These are phyloP conservation scores for Drosophila obscura DNA, from an alignment of 1,140 invertebrate species.

Conservation along the genomic window DNA sequence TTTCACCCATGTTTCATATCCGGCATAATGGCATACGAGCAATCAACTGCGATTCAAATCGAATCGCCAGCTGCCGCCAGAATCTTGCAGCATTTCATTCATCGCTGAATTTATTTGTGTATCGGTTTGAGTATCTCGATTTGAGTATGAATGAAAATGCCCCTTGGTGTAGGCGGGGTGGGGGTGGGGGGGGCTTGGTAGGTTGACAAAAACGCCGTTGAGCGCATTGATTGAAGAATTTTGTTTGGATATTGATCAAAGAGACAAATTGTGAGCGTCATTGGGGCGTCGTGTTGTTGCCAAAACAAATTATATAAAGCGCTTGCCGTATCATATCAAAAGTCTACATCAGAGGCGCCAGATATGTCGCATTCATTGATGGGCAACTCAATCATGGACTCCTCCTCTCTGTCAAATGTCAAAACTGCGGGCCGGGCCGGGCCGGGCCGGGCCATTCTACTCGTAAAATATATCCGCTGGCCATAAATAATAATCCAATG, in stretches of 20 bases:
- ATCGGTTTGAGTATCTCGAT: conserved; percentile 8
- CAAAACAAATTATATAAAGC: conserved; percentile 48
- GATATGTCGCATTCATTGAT: conserved; percentile 26
- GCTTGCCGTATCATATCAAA: background rate
- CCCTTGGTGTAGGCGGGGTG: background rate
- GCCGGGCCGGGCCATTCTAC: no score
- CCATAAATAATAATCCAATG: conserved; percentile 37
- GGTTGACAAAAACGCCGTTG: conserved; percentile 3
- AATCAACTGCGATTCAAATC: no score
- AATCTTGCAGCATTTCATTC: conserved; percentile 45
- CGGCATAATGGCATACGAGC: no score
- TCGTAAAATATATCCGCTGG: background rate
- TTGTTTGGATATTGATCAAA: conserved; percentile 76
- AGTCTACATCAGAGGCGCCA: no score
- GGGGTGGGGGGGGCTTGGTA: no score
- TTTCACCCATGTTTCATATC: conserved; percentile 49
- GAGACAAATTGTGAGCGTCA: conserved; percentile 59
- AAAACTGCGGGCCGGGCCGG: background rate
- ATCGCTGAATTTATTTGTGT: conserved; percentile 41
- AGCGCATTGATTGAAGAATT: conserved; percentile 64
- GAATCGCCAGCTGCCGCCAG: conserved; percentile 1
- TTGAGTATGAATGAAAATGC: conserved; percentile 44
- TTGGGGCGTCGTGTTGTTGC: conserved; percentile 34
- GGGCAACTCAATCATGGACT: conserved; percentile 40
- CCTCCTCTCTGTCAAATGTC: background rate